Evolutionary conservation across 2,113 vertebrate genomes (phyloP).

Genomic region (Echinops telfairi): DNA sequence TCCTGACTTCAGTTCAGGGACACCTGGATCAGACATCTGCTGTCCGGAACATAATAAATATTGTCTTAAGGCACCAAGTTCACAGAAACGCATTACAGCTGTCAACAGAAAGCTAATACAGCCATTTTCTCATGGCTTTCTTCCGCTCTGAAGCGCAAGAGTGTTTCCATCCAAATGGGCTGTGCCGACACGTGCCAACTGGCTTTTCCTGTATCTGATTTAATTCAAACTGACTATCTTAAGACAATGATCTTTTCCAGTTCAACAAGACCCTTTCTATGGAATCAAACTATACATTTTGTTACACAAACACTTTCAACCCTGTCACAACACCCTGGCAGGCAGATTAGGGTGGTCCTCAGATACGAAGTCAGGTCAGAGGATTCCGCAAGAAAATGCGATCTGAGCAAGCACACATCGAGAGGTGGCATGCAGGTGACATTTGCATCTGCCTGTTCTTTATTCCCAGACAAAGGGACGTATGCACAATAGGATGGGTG

Average conservation of each 20-base stretch:
- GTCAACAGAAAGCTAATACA: neutral
- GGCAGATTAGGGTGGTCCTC: neutral
- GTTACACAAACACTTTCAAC: conserved; percentile 2
- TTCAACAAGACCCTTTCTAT: conserved; percentile 4
- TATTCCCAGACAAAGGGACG: neutral
- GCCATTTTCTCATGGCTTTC: neutral
- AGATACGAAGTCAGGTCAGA: neutral
- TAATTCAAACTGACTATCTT: conserved; percentile 28
- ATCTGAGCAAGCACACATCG: neutral
- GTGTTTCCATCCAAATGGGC: neutral
- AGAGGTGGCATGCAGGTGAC: neutral
- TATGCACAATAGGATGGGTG: neutral
- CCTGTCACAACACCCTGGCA: neutral
- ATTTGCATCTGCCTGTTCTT: neutral
- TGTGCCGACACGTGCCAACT: neutral
- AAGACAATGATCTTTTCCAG: conserved; percentile 21
- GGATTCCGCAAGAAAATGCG: neutral
- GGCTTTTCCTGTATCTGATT: neutral
- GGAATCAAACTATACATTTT: conserved; percentile 32
- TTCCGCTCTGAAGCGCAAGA: neutral
- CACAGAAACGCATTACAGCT: neutral
- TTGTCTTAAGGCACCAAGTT: neutral
- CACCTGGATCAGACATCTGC: neutral
- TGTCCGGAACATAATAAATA: neutral
- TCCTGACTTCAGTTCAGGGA: neutral